These are phyloP conservation scores for Upupa epops DNA, from an alignment of 2,113 vertebrate species.

Conservation along the genomic window DNA sequence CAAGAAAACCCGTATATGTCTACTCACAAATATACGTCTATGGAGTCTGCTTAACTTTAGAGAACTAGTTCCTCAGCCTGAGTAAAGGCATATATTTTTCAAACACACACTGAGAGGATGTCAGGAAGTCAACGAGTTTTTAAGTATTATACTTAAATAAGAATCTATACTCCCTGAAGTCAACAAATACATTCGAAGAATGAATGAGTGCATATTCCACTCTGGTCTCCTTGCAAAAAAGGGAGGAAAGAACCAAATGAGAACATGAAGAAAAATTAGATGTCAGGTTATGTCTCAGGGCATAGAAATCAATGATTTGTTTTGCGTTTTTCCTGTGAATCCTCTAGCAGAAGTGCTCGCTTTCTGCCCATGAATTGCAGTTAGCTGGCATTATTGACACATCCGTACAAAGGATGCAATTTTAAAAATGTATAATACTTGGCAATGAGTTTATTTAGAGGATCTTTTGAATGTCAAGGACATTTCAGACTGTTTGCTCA, in stretches of 20 bases:
- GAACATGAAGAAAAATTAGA: constrained; percentile 13
- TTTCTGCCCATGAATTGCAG: neutral
- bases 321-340: constrained; percentile 20
- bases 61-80: neutral
- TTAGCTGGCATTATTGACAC: constrained; percentile 13
- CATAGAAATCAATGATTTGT: constrained; percentile 26
- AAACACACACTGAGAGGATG: neutral
- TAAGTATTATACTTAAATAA: constrained; percentile 45
- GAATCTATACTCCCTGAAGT: constrained; percentile 11
- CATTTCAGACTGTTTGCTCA: neutral
- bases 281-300: constrained; percentile 20
- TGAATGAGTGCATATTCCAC: neutral
- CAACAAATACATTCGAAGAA: constrained; percentile 51
- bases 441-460: neutral
- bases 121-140: constrained; percentile 30
- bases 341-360: neutral
- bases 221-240: neutral
- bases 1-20: neutral
- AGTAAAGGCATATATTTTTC: constrained; percentile 16
- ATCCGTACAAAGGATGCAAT: neutral
- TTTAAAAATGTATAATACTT: neutral
- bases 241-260: neutral
- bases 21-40: neutral
- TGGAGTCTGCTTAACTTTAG: neutral
- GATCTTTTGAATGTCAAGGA: neutral